Conservation (phyloP, 2,797 vertebrate species). For the Tarsius wallacei region DNA sequence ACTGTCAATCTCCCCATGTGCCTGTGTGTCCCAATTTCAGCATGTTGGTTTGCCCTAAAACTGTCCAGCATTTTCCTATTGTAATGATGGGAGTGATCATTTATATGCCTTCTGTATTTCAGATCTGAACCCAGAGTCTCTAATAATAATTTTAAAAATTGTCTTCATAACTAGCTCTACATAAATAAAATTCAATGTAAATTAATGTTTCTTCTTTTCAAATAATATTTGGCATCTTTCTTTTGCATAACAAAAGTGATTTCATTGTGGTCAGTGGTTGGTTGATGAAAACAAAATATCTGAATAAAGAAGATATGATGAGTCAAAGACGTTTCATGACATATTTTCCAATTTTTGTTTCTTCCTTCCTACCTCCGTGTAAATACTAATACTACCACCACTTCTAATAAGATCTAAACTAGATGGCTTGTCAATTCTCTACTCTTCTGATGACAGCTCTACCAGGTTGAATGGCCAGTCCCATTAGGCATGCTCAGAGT, state of each 20-base stretch:
- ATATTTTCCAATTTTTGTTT: neutral
- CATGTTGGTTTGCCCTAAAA: neutral
- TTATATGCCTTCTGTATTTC: neutral
- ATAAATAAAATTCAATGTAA: conserved; percentile 10
- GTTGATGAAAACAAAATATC: neutral
- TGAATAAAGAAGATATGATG: neutral
- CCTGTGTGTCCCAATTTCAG: neutral
- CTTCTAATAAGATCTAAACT: neutral
- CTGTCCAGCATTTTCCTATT: neutral
- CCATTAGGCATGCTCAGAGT: neutral
- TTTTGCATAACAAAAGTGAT: neutral
- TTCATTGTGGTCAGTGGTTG: neutral
- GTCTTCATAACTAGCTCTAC: neutral
- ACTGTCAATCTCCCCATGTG: neutral
- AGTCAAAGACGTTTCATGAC: neutral
- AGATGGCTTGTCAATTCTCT: neutral
- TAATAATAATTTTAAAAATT: neutral
- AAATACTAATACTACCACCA: neutral
- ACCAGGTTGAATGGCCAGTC: neutral
- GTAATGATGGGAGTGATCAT: neutral
- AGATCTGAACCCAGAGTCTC: neutral
- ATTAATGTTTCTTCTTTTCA: neutral
- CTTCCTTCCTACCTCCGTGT: neutral
- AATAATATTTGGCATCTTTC: neutral
- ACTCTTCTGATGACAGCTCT: neutral